A percentile compares a stretch with the other conserved stretches of the same genome.
Evolutionary conservation across 2,113 vertebrate genomes (phyloP).

Genomic region (Odocoileus virginianus): DNA sequence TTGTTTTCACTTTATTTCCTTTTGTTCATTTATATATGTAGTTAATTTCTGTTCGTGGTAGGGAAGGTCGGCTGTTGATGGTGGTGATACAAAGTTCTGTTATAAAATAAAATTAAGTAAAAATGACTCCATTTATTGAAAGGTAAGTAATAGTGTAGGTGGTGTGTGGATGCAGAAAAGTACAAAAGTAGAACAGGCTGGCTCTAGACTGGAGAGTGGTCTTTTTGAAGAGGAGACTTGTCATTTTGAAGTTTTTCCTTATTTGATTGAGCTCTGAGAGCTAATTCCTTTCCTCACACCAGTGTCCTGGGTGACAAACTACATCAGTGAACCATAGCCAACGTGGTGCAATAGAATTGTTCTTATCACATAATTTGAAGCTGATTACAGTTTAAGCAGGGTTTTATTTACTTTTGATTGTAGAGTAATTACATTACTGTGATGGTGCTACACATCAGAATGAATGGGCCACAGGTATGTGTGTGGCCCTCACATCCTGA

Average conservation of each 20-base stretch:
- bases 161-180: not conserved
- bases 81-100: not conserved
- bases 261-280: not conserved
- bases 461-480: not conserved
- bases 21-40: not conserved
- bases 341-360: not conserved
- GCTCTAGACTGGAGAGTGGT: not conserved
- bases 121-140: not conserved
- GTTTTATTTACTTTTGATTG: not conserved
- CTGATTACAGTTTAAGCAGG: not conserved
- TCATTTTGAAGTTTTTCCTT: not conserved
- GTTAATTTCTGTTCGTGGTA: not conserved
- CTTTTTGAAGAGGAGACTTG: not conserved
- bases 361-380: not conserved
- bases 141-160: not conserved
- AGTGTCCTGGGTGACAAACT: not conserved
- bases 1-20: not conserved
- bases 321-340: not conserved
- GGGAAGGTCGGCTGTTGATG: not conserved
- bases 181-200: not conserved
- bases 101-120: constrained; percentile 17
- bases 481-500: not conserved
- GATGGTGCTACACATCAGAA: not conserved
- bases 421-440: not conserved
- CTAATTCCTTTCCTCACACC: not conserved